Conservation (phyloP, 1,140 invertebrate genomes). For the Coelopa frigida region DNA sequence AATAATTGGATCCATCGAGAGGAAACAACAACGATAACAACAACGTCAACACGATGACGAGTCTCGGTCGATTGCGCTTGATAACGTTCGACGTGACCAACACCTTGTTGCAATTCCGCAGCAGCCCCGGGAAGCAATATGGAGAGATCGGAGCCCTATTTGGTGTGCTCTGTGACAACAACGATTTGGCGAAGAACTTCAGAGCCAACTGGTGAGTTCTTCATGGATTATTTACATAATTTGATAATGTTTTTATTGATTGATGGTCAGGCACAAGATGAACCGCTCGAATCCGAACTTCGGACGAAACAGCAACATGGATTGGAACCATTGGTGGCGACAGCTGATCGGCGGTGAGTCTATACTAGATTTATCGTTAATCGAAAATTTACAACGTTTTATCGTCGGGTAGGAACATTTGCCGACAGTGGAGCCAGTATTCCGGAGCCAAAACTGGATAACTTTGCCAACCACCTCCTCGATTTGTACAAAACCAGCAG, state of each 20-base stretch:
- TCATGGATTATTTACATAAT: background rate
- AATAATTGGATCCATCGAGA: background rate
- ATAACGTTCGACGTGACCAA: conserved; percentile 86
- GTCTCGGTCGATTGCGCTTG: conserved; percentile 49
- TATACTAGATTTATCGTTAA: background rate
- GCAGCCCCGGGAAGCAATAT: conserved; percentile 67
- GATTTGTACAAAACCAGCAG: conserved; percentile 58
- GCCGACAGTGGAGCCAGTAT: conserved; percentile 38
- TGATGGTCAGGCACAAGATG: conserved; percentile 45
- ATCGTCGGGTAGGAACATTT: conserved; percentile 17
- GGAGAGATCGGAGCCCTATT: conserved; percentile 57
- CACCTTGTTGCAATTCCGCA: conserved; percentile 66
- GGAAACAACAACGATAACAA: background rate
- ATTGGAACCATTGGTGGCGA: conserved; percentile 78
- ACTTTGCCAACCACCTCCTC: conserved; percentile 57
- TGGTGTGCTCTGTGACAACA: conserved; percentile 56
- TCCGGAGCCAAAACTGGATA: conserved; percentile 45
- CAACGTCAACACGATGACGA: conserved; percentile 32
- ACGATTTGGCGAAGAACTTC: conserved; percentile 56
- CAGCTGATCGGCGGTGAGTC: conserved; percentile 36
- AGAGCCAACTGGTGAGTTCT: conserved; percentile 51
- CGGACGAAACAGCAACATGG: conserved; percentile 58
- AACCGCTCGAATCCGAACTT: conserved; percentile 70
- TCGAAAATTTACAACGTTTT: background rate
- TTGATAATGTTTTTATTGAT: background rate